A percentile compares a stretch with the other conserved stretches of the same genome.
Evolutionary conservation across 2,888 invertebrate species (phyloP).

Genomic region (Nipponacmea schrenckii): DNA sequence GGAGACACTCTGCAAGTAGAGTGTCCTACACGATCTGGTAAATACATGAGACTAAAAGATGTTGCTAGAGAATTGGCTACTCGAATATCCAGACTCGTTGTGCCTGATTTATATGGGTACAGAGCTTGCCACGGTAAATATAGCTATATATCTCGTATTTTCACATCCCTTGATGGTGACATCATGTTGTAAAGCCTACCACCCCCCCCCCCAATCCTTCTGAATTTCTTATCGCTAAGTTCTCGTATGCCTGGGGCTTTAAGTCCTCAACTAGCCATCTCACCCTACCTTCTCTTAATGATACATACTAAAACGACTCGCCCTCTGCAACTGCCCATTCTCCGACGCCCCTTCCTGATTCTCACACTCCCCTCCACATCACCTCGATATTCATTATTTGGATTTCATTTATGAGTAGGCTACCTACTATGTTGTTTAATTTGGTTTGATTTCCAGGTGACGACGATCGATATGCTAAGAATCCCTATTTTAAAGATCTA

Average conservation of each 20-base stretch:
- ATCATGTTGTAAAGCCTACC: neutral
- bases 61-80: constrained; percentile 57
- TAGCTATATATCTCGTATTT: neutral
- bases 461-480: constrained; percentile 51
- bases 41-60: constrained; percentile 54
- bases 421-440: too few relatives aligned
- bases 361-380: too few relatives aligned
- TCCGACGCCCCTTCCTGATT: too few relatives aligned
- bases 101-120: constrained; percentile 56
- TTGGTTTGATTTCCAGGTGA: constrained; percentile 39
- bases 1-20: constrained; percentile 62
- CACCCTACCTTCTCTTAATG: too few relatives aligned
- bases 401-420: too few relatives aligned
- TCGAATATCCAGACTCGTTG: constrained; percentile 56
- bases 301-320: too few relatives aligned
- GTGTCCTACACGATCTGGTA: constrained; percentile 62
- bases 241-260: neutral
- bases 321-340: too few relatives aligned
- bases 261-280: neutral
- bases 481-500: constrained; percentile 62
- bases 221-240: too few relatives aligned
- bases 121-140: constrained; percentile 64
- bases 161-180: neutral
- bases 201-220: too few relatives aligned
- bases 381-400: too few relatives aligned